Base-by-base conservation (phyloP, 2,113 vertebrate species). In the Stegostoma tigrinum region DNA sequence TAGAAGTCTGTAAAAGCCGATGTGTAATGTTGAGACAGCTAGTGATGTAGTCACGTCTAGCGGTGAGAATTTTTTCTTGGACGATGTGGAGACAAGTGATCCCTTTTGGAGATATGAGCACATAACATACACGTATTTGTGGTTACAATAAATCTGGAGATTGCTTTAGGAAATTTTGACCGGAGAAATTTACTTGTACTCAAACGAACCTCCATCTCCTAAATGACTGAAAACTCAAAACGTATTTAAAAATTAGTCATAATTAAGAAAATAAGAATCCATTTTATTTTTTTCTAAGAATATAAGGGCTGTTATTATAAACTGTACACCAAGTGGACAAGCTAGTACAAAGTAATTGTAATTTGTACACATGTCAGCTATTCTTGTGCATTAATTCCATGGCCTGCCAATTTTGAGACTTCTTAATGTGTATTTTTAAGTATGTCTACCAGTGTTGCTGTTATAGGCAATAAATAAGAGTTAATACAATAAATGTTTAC, bases 251-350 rank as follows among this genome's bases (percentile, higher is more conserved):
- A 68, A 12, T 34, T 52, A 27, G 94, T 48, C 38, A 52, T 52
- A 34, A 48, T 48, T 67, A 95, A 48, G 67, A 70, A 72, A 95
- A 72, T 95, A 34, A 30, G 68, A 72, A 21, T 93, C 45, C 23
- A 48, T 48, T 52, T 95, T 95, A 95, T 52, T 95, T 95, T 68
- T 70, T 34, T 45, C 38, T 34, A 52, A 95, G 94, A 95, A 75
- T 72, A 72, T 8, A 34, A 48, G 42, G 2, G 24, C 10, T 7
- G 67, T 95, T 48, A 48, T 94, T 95, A 48, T 30, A 72, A 52
- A 17, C 68, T 72, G 24, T 30, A 14, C 23, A 42, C 45, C 72
- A 52, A 68, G 45, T 45, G 48, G 72, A 52, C 7, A 42, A 10
- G 24, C 12, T 19, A n/a, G 2, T 6, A 23, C 55, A 67, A 89